A percentile compares a stretch with the other conserved stretches of the same genome.
These are phyloP conservation scores for Chinchilla lanigera DNA, from an alignment of 2,113 vertebrate species.

Conservation along the genomic window DNA sequence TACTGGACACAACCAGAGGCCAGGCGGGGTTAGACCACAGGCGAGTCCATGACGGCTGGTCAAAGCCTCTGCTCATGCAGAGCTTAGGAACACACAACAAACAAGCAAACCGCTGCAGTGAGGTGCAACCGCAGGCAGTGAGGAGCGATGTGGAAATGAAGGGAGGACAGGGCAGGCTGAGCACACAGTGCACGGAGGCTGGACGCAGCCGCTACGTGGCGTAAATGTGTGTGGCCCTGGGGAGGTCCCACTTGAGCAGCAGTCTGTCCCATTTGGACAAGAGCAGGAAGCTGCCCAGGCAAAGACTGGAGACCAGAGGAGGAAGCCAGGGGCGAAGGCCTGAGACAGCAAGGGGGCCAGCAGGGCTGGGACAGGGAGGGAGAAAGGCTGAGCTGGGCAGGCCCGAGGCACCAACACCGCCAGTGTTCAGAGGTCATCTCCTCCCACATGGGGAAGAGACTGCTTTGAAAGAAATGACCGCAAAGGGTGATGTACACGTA, in stretches of 20 bases:
- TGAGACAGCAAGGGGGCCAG: background rate
- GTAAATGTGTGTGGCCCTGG: accelerated
- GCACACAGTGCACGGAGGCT: accelerated
- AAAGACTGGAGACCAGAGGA: background rate
- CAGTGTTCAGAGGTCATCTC: background rate
- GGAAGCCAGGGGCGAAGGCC: background rate
- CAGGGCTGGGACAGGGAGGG: background rate
- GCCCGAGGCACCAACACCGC: background rate
- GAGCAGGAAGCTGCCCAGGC: background rate
- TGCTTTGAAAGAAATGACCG: slow-evolving; percentile 12
- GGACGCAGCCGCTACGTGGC: background rate
- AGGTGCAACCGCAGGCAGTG: background rate
- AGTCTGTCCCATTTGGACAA: background rate
- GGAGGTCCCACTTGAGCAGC: background rate
- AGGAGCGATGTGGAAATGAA: background rate
- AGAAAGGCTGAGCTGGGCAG: background rate
- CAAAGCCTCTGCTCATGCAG: background rate
- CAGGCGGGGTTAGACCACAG: background rate
- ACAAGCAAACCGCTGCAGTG: background rate
- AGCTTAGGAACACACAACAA: background rate
- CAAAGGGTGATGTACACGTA: background rate
- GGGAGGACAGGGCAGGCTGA: background rate
- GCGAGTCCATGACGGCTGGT: background rate
- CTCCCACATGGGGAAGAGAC: background rate
- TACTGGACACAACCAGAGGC: background rate